These are phyloP conservation scores for Pseudococcus jackbeardsleyi DNA, from an alignment of 2,888 invertebrate species.

Conservation along the genomic window DNA sequence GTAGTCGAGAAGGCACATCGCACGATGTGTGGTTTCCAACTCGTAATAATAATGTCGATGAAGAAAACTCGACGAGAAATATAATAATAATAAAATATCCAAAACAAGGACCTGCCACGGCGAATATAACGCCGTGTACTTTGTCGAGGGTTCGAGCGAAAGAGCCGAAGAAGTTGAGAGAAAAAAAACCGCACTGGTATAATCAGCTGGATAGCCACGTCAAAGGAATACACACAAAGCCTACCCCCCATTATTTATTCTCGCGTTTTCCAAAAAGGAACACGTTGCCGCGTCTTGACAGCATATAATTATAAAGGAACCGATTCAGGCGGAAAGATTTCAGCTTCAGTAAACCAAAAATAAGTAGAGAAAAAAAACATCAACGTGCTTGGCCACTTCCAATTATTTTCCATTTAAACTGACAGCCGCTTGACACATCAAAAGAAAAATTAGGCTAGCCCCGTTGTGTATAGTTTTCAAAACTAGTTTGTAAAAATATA, in stretches of 20 bases:
- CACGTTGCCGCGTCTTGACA: constrained; percentile 63
- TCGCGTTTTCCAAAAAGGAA: constrained; percentile 59
- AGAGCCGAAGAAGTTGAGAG: neutral
- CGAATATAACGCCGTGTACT: constrained; percentile 53
- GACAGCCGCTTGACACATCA: constrained; percentile 64
- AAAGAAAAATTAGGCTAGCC: constrained; percentile 64
- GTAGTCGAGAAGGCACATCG: constrained; percentile 39
- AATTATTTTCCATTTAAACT: constrained; percentile 65
- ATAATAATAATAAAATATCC: constrained; percentile 13
- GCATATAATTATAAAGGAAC: constrained; percentile 64
- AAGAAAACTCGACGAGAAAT: neutral
- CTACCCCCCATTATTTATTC: constrained; percentile 60
- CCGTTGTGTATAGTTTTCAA: constrained; percentile 62
- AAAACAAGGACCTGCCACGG: constrained; percentile 51
- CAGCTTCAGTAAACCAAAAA: constrained; percentile 62
- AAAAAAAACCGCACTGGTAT: constrained; percentile 39
- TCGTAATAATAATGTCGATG: constrained; percentile 30
- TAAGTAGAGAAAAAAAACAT: constrained; percentile 59
- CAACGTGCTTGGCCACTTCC: constrained; percentile 64
- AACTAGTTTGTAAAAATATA: constrained; percentile 65
- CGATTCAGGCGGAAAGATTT: constrained; percentile 64
- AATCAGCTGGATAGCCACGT: constrained; percentile 57
- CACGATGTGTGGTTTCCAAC: constrained; percentile 43
- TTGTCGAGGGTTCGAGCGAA: constrained; percentile 25
- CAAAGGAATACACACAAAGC: constrained; percentile 37